Evolutionary conservation across 2,888 invertebrate species (phyloP), one percentile per base, ranked within the genome.

Genomic region (Macrosoma leucophasiata): DNA sequence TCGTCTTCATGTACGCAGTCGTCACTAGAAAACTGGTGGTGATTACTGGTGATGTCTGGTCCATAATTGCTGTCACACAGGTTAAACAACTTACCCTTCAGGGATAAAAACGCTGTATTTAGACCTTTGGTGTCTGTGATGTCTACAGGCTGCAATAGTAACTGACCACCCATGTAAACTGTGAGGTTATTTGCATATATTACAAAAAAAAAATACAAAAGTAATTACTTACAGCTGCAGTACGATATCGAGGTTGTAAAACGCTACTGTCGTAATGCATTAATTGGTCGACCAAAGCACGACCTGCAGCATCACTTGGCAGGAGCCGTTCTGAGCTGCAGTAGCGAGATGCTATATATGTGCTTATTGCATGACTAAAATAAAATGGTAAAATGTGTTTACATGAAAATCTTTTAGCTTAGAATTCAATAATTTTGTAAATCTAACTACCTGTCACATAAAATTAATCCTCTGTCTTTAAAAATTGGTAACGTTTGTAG

Each of bases 361-460:
- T 44, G 31, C 52, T 63, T 32, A 76, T 76, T 0, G 73, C 65
- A 31, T 76, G 73, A 36, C 77, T 77, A 55, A 1, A 56, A 51
- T 10, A 1, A 11, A 20, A 6, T 13, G n/a, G n/a, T n/a, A 25
- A 25, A 7, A 20, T 20, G n/a, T n/a, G n/a, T n/a, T n/a, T n/a
- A n/a, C n/a, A n/a, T n/a, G n/a, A n/a, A n/a, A n/a, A n/a, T n/a
- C n/a, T n/a, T n/a, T n/a, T n/a, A n/a, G n/a, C n/a, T n/a, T n/a
- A n/a, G n/a, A n/a, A n/a, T n/a, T n/a, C n/a, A n/a, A n/a, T n/a
- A n/a, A n/a, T n/a, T n/a, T n/a, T n/a, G n/a, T n/a, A n/a, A n/a
- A n/a, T n/a, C n/a, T n/a, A n/a, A n/a, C n/a, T 87, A 89, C 61
- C 90, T 89, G 58, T 91, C 90, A 58, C 76, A 78, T 23, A 91